Evolutionary conservation across 2,888 invertebrate genomes (phyloP).

Genomic region (Caenorhabditis panamensis): DNA sequence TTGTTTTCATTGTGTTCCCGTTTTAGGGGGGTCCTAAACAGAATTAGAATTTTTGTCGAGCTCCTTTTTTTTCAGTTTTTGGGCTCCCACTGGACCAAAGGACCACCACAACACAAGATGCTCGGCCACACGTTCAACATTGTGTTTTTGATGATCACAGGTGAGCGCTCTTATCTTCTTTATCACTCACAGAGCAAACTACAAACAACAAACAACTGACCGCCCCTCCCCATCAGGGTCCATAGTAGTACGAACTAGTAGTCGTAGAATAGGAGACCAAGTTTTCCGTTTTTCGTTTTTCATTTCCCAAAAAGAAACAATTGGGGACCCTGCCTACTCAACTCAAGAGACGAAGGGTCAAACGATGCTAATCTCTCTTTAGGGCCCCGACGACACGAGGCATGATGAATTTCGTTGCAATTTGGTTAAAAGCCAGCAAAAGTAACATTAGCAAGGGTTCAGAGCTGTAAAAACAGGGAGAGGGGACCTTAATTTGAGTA

Average conservation of each 20-base stretch:
- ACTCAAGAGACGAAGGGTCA: slow-evolving; percentile 27
- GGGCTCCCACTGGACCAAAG: too few species aligned
- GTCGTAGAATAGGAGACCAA: not conserved
- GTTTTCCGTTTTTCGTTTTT: slow-evolving; percentile 22
- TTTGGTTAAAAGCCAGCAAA: slow-evolving; percentile 45
- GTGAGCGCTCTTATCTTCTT: slow-evolving; percentile 10
- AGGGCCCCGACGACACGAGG: slow-evolving; percentile 15
- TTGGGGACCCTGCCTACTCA: too few species aligned
- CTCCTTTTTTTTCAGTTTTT: not conserved
- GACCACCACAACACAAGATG: too few species aligned
- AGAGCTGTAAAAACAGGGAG: too few species aligned
- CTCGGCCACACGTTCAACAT: not conserved
- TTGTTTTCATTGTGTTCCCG: not conserved
- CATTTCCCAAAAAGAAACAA: slow-evolving; percentile 50
- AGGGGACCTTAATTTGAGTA: too few species aligned
- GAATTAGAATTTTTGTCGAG: too few species aligned
- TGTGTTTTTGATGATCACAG: slow-evolving; percentile 31
- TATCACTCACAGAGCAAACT: not conserved
- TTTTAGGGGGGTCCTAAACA: not conserved
- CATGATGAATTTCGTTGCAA: slow-evolving; percentile 41
- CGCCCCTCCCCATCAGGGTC: slow-evolving; percentile 18
- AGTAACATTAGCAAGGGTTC: too few species aligned
- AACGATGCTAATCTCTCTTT: slow-evolving; percentile 56
- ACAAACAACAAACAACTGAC: slow-evolving; percentile 1
- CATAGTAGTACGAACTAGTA: slow-evolving; percentile 10